Base-by-base conservation (phyloP, 2,888 invertebrate genomes). In the Sisyra nigra region DNA sequence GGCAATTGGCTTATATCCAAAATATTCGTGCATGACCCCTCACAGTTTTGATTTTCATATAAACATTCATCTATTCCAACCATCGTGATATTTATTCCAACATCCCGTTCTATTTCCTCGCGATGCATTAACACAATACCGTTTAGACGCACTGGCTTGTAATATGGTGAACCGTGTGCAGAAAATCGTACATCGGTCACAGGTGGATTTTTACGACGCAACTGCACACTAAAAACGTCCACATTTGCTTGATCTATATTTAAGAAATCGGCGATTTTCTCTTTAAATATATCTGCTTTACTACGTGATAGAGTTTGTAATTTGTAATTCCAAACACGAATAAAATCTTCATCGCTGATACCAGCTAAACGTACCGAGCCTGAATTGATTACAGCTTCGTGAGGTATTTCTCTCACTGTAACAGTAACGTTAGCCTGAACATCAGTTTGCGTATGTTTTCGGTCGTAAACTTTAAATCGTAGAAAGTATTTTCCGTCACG, bases 361-460 rank as follows among this genome's bases (percentile, higher is more conserved):
- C 93, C 94, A 24, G 87, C 80, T 57, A 97, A 77, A 50, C 96
- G 69, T 43, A 97, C 80, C 0, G 94, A 96, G 2, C 94, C 96
- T 0, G 94, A 93, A 64, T 94, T 96, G 40, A 87, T 71, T 13
- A 97, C 88, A 13, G 96, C 94, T 54, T 94, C 93, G 55, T 94
- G 88, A 1, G 92, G 86, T 54, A 98, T 92, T 60, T 88, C 89
- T 57, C 88, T 82, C 0, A 98, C 89, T 7, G 81, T 85, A 1
- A 97, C 91, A 0, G 89, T 87, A 0, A 98, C 94, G 60, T 94
- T 93, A n/a, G 94, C 94, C 1, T 84, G 84, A 1, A 96, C 91
- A 61, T 93, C 89, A 0, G 86, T 87, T 62, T 93, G 92, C 1
- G 93, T 92, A 58, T 93, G 89, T 59, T 91, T 91, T 41, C 89